Base-by-base conservation (phyloP, 2,797 vertebrate species). In the Eospalax fontanierii region DNA sequence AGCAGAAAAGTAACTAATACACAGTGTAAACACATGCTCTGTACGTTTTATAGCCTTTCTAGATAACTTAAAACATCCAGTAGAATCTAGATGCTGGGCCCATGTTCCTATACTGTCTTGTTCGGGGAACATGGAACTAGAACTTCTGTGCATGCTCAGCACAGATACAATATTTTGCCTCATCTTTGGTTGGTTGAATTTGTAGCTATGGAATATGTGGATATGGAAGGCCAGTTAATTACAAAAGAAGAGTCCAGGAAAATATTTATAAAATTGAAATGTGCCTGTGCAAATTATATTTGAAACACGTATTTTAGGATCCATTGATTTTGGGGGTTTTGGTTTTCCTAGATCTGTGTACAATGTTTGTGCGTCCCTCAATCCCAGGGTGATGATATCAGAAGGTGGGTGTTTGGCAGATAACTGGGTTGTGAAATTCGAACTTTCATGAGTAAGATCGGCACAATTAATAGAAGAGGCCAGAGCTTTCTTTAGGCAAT, bases 171-270 rank as follows among this genome's bases (percentile, higher is more conserved):
- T 6, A 6, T 78, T 22, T 50, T 68, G 50, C 61, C n/a, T 40
- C 26, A 5, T 43, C 54, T 71, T 18, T 30, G 21, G 2, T 18
- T 30, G 21, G 2, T 46, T 50, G 75, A 22, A 35, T 46, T 3
- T n/a, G 40, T 38, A 22, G 43, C 38, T 59, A 15, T 63, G 16
- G 43, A 54, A 26, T 21, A 10, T 21, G 12, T 40, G n/a, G 33
- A 1, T 93, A 15, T 38, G 38, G 57, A 50, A 43, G 68, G 54
- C 65, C n/a, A 22, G 12, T 30, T 33, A 35, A n/a, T 89, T 84
- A 65, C 24, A 38, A 86, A 83, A 35, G 33, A 57, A 40, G 90
- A 73, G 54, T 82, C 70, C 65, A 74, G 90, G 89, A 91, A 82
- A 11, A 22, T 87, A 35, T 57, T 96, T 82, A 43, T 50, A 54